Evolutionary conservation across 1,140 invertebrate genomes (phyloP).

Genomic region (Vollenhovia emeryi): DNA sequence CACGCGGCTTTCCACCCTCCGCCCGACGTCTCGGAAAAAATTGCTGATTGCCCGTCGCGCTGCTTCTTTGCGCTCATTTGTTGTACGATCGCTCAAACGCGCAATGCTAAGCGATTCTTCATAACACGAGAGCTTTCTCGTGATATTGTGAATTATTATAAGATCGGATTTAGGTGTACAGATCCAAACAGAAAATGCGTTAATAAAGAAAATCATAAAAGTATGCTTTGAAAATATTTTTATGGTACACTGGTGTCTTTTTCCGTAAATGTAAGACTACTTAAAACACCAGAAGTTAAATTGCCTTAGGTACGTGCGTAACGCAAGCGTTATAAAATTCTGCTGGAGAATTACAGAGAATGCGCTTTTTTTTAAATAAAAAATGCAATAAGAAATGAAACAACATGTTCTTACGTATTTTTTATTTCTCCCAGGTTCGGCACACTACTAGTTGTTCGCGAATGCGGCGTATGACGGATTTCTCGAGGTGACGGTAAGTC

Average conservation of each 20-base stretch:
- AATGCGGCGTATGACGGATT: not conserved
- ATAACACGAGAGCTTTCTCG: not conserved
- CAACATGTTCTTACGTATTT: not conserved
- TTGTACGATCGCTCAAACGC: not conserved
- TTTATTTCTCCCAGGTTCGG: not conserved
- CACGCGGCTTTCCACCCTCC: not conserved
- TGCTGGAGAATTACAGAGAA: not conserved
- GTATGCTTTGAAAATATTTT: not conserved
- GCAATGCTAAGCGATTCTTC: not conserved
- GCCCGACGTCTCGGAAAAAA: constrained; percentile 7
- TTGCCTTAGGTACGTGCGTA: not conserved
- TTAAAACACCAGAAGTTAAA: not conserved
- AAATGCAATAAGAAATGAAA: constrained; percentile 31
- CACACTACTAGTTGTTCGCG: constrained; percentile 15
- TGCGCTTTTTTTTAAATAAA: not conserved
- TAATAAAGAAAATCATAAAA: not conserved
- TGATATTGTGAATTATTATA: not conserved
- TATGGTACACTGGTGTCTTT: not conserved
- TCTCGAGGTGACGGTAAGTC: no score
- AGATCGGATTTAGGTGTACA: not conserved
- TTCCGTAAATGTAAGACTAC: not conserved
- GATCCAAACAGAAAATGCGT: not conserved
- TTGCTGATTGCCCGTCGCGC: not conserved
- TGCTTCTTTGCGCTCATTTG: not conserved
- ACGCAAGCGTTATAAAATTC: not conserved